Evolutionary conservation across 2,888 invertebrate species (phyloP).

Genomic region (Trachelus troglodyta): DNA sequence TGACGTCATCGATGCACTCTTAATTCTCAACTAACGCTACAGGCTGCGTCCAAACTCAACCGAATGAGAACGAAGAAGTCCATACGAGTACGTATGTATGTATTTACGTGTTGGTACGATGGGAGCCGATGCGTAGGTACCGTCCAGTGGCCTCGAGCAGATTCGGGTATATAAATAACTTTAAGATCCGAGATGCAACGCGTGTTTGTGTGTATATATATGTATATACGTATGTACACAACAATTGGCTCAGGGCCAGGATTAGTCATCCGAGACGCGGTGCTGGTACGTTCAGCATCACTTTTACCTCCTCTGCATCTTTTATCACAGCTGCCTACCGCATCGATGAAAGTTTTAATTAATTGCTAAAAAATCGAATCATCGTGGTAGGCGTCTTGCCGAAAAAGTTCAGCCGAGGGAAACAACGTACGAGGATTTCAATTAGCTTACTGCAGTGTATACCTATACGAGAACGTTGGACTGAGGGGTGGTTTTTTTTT

Average conservation of each 20-base stretch:
- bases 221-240: conserved; percentile 7
- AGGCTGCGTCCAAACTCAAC: not conserved
- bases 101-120: not conserved
- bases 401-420: not conserved
- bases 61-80: not conserved
- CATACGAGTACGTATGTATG: not conserved
- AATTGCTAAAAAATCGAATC: not conserved
- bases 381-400: not conserved
- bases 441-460: not conserved
- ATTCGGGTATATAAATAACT: conserved; percentile 51
- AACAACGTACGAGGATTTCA: not conserved
- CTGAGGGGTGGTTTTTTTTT: not conserved
- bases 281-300: conserved; percentile 22
- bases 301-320: not conserved
- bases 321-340: not conserved
- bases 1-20: not conserved
- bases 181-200: conserved; percentile 28
- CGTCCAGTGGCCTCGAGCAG: conserved; percentile 26
- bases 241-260: conserved; percentile 41
- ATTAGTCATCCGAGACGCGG: conserved; percentile 43
- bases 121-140: not conserved
- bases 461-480: not conserved
- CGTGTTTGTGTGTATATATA: conserved; percentile 14
- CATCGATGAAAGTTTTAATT: not conserved
- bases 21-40: not conserved